Evolutionary conservation across 2,113 vertebrate genomes (phyloP).

Genomic region (Butastur rufipennis): DNA sequence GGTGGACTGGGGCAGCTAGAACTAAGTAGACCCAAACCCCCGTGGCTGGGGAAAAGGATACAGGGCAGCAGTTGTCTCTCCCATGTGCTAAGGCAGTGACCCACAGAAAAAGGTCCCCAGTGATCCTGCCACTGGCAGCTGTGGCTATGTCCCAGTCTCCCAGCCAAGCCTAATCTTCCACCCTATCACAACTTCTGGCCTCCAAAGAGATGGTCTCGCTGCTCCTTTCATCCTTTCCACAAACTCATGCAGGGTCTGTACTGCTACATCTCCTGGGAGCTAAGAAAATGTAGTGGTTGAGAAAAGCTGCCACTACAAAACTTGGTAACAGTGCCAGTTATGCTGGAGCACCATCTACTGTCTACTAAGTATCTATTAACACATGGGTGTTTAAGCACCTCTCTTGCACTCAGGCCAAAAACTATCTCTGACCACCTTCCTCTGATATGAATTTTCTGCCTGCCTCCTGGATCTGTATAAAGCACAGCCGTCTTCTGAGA

Average conservation of each 20-base stretch:
- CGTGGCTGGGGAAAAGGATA: background rate
- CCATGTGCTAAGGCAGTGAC: background rate
- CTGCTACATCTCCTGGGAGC: background rate
- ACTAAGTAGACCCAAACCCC: background rate
- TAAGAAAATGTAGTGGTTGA: background rate
- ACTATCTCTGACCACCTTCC: background rate
- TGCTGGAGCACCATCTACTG: slow-evolving; percentile 22
- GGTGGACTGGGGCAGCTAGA: background rate
- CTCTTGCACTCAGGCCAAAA: background rate
- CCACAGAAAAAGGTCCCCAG: background rate
- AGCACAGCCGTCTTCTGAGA: background rate
- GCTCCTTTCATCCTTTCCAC: background rate
- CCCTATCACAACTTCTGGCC: background rate
- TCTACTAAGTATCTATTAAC: background rate
- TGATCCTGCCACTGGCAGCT: background rate
- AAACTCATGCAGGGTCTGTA: background rate
- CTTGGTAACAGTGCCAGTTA: background rate
- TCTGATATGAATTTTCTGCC: background rate
- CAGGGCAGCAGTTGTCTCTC: background rate
- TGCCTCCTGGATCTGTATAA: background rate
- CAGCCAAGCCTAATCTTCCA: background rate
- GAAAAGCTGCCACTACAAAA: background rate
- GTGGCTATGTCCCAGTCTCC: background rate
- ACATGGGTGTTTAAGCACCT: background rate
- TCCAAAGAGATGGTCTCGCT: background rate